A percentile compares a stretch with the other conserved stretches of the same genome.
These are phyloP conservation scores for Dicrostonyx torquatus DNA, from an alignment of 2,797 vertebrate genomes.

Conservation along the genomic window DNA sequence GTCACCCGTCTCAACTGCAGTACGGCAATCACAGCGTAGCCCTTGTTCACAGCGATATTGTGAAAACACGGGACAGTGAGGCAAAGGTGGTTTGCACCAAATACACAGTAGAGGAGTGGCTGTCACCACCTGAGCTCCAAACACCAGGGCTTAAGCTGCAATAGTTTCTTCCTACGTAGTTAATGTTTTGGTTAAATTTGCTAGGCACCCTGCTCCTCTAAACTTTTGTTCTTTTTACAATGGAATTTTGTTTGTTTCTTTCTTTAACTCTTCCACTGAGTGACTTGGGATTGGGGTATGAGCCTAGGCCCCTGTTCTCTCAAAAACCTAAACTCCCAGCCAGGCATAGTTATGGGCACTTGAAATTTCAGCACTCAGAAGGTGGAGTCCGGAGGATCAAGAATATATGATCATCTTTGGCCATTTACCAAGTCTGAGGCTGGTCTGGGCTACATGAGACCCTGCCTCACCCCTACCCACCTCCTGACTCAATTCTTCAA, in stretches of 20 bases:
- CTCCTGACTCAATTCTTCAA: not conserved
- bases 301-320: not conserved
- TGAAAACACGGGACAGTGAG: not conserved
- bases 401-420: not conserved
- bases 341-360: not conserved
- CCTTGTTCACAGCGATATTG: not conserved
- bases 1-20: not conserved
- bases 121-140: not conserved
- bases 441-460: not conserved
- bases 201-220: not conserved
- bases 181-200: constrained; percentile 10
- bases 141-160: not conserved
- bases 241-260: not conserved
- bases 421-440: not conserved
- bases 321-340: not conserved
- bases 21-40: not conserved
- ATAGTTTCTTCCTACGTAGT: not conserved
- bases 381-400: not conserved
- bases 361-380: not conserved
- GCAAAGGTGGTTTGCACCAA: not conserved
- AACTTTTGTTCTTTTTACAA: not conserved
- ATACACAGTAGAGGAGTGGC: not conserved
- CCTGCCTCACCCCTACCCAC: not conserved
- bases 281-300: not conserved
- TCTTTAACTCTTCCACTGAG: not conserved